These are phyloP conservation scores for Psilopsiagon aurifrons DNA, from an alignment of 2,113 vertebrate species.

Conservation along the genomic window DNA sequence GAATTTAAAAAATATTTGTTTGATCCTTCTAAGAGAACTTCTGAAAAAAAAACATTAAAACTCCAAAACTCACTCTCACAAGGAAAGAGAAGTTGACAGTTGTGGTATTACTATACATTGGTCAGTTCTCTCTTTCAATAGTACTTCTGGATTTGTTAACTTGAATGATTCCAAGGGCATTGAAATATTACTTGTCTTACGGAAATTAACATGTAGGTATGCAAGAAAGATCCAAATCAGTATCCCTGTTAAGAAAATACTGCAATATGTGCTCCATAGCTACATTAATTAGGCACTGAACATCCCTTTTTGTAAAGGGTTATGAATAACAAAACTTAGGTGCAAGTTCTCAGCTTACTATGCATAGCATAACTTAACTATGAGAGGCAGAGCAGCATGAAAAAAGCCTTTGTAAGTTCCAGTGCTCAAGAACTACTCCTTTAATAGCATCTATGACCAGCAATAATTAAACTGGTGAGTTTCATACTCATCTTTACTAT, in stretches of 20 bases:
- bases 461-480: not conserved
- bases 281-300: not conserved
- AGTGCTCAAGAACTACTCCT: not conserved
- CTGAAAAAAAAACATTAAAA: not conserved
- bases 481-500: not conserved
- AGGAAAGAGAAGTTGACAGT: not conserved
- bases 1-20: not conserved
- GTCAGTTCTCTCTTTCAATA: not conserved
- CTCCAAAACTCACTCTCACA: not conserved
- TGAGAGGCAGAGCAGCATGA: not conserved
- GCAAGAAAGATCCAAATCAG: not conserved
- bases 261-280: not conserved
- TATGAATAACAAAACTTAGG: not conserved
- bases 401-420: not conserved
- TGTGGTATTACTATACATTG: not conserved
- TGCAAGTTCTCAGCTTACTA: not conserved
- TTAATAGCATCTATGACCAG: not conserved
- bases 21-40: not conserved
- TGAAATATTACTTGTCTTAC: not conserved
- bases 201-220: not conserved
- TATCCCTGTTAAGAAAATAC: not conserved
- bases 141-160: not conserved
- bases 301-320: not conserved
- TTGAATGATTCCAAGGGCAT: not conserved
- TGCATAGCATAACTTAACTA: not conserved